Evolutionary conservation across 2,113 vertebrate species (phyloP).

Genomic region (Carassius carassius): DNA sequence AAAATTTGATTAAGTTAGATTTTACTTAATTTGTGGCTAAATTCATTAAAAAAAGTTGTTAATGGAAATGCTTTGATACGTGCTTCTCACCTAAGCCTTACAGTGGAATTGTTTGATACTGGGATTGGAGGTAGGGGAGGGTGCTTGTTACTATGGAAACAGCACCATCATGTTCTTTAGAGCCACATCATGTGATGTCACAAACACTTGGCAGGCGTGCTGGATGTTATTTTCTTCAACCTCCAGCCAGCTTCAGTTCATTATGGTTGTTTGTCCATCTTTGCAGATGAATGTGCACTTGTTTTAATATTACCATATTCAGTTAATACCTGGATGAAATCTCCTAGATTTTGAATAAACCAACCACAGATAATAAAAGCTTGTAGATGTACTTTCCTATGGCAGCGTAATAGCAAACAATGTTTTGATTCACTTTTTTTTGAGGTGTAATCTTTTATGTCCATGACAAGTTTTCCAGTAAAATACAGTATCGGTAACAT

Average conservation of each 20-base stretch:
- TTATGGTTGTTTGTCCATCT: neutral
- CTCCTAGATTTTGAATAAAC: neutral
- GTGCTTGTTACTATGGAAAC: slow-evolving; percentile 47
- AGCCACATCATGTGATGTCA: slow-evolving; percentile 25
- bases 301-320: neutral
- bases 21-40: neutral
- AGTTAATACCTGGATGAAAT: neutral
- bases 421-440: neutral
- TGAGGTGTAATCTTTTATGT: neutral
- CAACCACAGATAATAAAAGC: neutral
- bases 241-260: slow-evolving; percentile 6
- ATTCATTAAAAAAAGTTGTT: neutral
- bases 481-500: neutral
- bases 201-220: slow-evolving; percentile 16
- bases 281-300: neutral
- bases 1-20: neutral
- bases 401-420: neutral
- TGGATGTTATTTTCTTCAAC: slow-evolving; percentile 3
- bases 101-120: slow-evolving; percentile 27
- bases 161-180: slow-evolving; percentile 30
- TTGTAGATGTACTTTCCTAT: slow-evolving; percentile 11
- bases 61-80: too few relatives aligned
- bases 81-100: slow-evolving; percentile 3
- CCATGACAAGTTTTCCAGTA: neutral
- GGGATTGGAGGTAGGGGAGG: neutral